These are phyloP conservation scores for Xiphorhynchus erythropygius DNA, from an alignment of 2,797 vertebrate genomes.

Conservation along the genomic window DNA sequence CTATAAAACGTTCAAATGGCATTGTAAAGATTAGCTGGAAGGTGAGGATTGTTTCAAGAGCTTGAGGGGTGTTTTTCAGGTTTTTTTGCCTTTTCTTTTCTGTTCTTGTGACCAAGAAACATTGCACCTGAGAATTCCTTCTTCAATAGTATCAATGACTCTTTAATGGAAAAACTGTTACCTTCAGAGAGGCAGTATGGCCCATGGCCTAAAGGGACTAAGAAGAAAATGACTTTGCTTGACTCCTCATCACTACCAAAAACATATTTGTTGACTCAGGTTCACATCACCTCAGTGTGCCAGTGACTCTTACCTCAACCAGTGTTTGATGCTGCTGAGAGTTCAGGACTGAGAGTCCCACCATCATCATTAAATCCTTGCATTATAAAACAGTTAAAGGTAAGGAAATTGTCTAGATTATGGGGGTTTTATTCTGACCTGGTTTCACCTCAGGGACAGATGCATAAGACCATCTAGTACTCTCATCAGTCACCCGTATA, in stretches of 20 bases:
- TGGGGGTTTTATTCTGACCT: neutral
- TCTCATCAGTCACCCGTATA: neutral
- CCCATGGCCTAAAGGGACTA: neutral
- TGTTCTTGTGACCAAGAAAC: neutral
- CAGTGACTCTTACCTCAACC: neutral
- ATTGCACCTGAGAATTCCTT: neutral
- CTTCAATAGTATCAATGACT: neutral
- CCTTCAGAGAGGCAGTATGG: neutral
- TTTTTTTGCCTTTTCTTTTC: neutral
- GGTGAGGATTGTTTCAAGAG: neutral
- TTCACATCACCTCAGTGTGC: neutral
- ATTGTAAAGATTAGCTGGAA: slow-evolving; percentile 58
- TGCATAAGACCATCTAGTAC: neutral
- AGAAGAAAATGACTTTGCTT: neutral
- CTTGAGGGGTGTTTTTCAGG: neutral
- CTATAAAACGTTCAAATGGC: slow-evolving; percentile 58
- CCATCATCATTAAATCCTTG: neutral
- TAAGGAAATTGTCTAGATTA: neutral
- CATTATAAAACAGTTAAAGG: neutral
- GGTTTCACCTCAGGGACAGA: neutral
- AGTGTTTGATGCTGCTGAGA: neutral
- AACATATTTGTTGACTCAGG: neutral
- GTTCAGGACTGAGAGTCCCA: neutral
- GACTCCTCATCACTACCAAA: neutral
- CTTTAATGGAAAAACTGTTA: neutral